Conservation (phyloP, 1,140 invertebrate genomes). For the Ips nitidus region DNA sequence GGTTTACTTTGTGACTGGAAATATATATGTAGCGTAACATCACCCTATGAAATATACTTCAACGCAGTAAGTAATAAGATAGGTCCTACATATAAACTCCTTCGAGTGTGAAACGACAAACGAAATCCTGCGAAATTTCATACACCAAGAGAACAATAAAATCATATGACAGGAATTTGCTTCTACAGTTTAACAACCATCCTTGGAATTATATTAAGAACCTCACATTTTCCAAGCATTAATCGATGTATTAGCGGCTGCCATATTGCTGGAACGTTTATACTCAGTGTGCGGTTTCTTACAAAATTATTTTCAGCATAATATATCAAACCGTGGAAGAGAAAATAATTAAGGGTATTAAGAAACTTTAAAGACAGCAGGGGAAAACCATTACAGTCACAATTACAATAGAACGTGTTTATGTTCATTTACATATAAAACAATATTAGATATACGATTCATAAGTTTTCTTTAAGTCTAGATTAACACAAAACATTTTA, state of each 20-base stretch:
- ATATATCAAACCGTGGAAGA: too few relatives aligned
- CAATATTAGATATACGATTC: too few relatives aligned
- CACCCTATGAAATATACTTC: conserved; percentile 13
- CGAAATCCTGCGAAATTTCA: conserved; percentile 15
- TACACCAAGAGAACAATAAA: conserved; percentile 1
- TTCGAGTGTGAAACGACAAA: conserved; percentile 16
- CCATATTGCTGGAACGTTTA: too few relatives aligned
- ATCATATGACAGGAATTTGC: conserved; percentile 2
- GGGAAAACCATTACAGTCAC: too few relatives aligned
- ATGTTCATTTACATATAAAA: too few relatives aligned
- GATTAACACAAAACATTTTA: too few relatives aligned
- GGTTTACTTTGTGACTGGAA: conserved; percentile 16
- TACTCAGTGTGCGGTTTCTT: too few relatives aligned
- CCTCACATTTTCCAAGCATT: background rate
- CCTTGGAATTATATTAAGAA: background rate
- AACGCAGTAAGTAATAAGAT: conserved; percentile 18
- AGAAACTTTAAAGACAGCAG: too few relatives aligned
- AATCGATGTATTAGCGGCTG: background rate
- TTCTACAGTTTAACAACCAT: background rate
- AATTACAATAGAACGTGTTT: too few relatives aligned
- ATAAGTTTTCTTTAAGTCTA: too few relatives aligned
- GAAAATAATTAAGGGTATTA: too few relatives aligned
- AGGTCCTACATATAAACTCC: conserved; percentile 10
- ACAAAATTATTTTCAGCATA: too few relatives aligned
- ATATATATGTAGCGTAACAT: conserved; percentile 9